Evolutionary conservation across 2,888 invertebrate genomes (phyloP).

Genomic region (Drosophila tanythrix): DNA sequence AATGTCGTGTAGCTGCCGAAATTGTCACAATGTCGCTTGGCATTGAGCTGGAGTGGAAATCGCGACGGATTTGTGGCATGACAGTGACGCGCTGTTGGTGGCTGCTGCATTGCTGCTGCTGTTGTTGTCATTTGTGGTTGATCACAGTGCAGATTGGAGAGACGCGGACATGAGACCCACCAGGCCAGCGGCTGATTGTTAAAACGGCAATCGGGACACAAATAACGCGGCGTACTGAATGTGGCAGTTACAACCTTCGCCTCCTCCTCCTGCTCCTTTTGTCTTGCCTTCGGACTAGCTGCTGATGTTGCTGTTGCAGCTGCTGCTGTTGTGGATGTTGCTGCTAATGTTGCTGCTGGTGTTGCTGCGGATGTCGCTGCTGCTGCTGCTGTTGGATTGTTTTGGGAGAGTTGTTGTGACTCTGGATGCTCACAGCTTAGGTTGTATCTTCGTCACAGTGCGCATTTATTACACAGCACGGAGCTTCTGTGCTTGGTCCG

Average conservation of each 20-base stretch:
- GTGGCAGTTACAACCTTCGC: conserved; percentile 27
- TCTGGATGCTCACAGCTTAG: conserved; percentile 80
- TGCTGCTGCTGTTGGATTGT: conserved; percentile 12
- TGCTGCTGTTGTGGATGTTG: conserved; percentile 1
- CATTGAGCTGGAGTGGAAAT: conserved; percentile 53
- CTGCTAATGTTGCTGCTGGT: conserved; percentile 5
- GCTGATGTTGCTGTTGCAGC: background rate
- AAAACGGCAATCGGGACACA: conserved; percentile 83
- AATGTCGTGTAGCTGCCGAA: conserved; percentile 79
- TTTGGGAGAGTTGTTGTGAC: conserved; percentile 31
- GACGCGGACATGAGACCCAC: conserved; percentile 85
- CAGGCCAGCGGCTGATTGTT: conserved; percentile 84
- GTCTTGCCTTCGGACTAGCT: conserved; percentile 31
- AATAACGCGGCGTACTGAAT: conserved; percentile 72
- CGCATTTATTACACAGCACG: conserved; percentile 83
- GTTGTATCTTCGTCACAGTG: conserved; percentile 85
- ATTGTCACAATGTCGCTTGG: conserved; percentile 72
- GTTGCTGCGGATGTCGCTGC: background rate
- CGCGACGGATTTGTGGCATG: conserved; percentile 56
- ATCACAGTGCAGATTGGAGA: conserved; percentile 77
- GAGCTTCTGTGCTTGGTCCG: conserved; percentile 67
- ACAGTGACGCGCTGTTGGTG: conserved; percentile 46
- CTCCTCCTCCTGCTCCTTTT: conserved; percentile 15
- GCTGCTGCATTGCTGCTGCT: conserved; percentile 41
- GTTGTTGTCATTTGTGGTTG: conserved; percentile 44